These are phyloP conservation scores for Drosophila albomicans DNA, from an alignment of 1,140 invertebrate genomes.

Conservation along the genomic window DNA sequence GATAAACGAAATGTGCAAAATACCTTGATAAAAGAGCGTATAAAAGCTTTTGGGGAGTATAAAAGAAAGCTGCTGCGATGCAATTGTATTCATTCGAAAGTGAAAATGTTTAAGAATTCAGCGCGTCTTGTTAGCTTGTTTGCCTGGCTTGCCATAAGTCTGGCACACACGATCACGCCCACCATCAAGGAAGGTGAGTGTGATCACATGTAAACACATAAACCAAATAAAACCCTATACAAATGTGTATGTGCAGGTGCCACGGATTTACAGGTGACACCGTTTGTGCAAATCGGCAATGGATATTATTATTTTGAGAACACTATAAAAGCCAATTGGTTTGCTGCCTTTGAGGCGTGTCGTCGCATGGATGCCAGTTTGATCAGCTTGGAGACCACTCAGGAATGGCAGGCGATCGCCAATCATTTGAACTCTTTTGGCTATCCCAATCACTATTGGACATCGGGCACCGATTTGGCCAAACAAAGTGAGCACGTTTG, in stretches of 20 bases:
- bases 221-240: not conserved
- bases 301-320: slow-evolving; percentile 12
- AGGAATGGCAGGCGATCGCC: slow-evolving; percentile 1
- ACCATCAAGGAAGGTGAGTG: slow-evolving; percentile 9
- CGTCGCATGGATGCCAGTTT: slow-evolving; percentile 1
- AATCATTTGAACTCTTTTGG: not conserved
- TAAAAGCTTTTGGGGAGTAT: not conserved
- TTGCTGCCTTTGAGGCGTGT: not conserved
- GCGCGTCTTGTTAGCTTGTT: not conserved
- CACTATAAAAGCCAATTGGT: not conserved
- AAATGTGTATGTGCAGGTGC: not conserved
- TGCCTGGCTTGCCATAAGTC: not conserved
- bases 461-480: slow-evolving; percentile 2
- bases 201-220: too few relatives aligned
- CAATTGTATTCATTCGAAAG: not conserved
- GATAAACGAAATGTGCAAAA: not conserved
- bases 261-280: not conserved
- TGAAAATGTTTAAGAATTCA: slow-evolving; percentile 1
- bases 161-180: not conserved
- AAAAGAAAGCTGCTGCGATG: not conserved
- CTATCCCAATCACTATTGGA: slow-evolving; percentile 3
- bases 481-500: not conserved
- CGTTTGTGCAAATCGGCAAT: not conserved
- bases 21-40: not conserved
- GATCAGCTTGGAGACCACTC: slow-evolving; percentile 10